These are phyloP conservation scores for Drosophila dives DNA, from an alignment of 2,888 invertebrate genomes.

Conservation along the genomic window DNA sequence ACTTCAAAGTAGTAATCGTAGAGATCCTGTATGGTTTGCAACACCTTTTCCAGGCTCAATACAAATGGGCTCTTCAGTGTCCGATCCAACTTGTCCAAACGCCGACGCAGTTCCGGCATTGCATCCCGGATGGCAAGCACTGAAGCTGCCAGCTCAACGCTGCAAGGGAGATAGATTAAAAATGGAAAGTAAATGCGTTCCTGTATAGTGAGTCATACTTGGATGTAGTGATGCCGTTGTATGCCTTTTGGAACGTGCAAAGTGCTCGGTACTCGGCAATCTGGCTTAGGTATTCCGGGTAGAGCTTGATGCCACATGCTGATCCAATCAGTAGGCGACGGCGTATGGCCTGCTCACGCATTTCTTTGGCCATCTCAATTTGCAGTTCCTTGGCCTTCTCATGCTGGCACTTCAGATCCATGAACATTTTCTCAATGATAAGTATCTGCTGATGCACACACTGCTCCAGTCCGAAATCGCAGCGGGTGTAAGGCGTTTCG, in stretches of 20 bases:
- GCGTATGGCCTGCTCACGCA: conserved; percentile 62
- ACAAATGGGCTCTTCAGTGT: conserved; percentile 67
- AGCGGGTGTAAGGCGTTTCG: conserved; percentile 66
- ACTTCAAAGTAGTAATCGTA: conserved; percentile 65
- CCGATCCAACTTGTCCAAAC: conserved; percentile 59
- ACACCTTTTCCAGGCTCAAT: conserved; percentile 41
- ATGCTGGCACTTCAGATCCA: conserved; percentile 36
- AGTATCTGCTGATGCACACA: conserved; percentile 72
- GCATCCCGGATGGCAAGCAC: conserved; percentile 47
- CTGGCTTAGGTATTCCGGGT: conserved; percentile 76
- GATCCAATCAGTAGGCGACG: conserved; percentile 54
- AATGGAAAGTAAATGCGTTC: not conserved
- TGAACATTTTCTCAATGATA: conserved; percentile 54
- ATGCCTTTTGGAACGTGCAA: conserved; percentile 62
- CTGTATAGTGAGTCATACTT: conserved; percentile 57
- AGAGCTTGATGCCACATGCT: conserved; percentile 65
- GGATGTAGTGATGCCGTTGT: conserved; percentile 59
- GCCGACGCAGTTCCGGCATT: conserved; percentile 52
- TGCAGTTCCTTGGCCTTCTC: conserved; percentile 41
- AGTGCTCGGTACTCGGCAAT: conserved; percentile 60
- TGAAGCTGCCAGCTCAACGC: conserved; percentile 33
- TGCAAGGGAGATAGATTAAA: not conserved
- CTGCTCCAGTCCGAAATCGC: conserved; percentile 67
- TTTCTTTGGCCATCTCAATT: conserved; percentile 39
- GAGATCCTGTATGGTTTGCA: conserved; percentile 61